Conservation (phyloP, 92 coral and sea anemone species). For the Epizoanthus scotinus region DNA sequence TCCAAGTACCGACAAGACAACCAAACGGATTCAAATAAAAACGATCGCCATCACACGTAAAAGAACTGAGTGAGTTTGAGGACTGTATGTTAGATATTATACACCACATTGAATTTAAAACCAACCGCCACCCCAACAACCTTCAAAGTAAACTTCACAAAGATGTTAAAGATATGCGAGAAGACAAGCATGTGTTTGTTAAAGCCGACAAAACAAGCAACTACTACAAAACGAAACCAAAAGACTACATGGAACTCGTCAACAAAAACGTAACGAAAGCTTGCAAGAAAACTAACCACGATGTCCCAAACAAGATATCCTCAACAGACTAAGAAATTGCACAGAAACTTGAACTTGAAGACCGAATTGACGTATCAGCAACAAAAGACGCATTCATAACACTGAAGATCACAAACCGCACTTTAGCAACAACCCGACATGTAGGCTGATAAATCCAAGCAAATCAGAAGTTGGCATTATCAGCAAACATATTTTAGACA, state of each 20-base stretch:
- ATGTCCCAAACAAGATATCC: neutral
- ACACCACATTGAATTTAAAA: no score
- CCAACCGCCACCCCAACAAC: neutral
- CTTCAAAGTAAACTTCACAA: conserved; percentile 43
- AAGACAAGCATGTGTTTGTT: conserved; percentile 40
- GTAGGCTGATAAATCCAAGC: conserved; percentile 32
- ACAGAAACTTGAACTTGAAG: conserved; percentile 42
- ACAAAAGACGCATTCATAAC: no score
- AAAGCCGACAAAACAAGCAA: conserved; percentile 54
- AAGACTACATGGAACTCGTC: conserved; percentile 36
- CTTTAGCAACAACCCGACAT: neutral
- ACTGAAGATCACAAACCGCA: no score
- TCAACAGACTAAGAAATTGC: conserved; percentile 43
- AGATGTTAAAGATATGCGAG: conserved; percentile 40
- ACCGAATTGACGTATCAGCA: conserved; percentile 46
- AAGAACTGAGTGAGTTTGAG: conserved; percentile 51
- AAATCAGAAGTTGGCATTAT: conserved; percentile 47
- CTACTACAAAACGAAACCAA: conserved; percentile 35
- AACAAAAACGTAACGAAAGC: conserved; percentile 49
- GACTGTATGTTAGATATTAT: conserved; percentile 44
- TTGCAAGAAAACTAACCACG: conserved; percentile 37
- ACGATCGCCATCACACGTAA: conserved; percentile 45
- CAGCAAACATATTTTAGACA: conserved; percentile 24
- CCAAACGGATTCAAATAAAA: conserved; percentile 50
- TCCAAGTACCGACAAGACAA: conserved; percentile 1